Conservation (phyloP, 1,140 invertebrate species). For the Sycophaga agraensis region DNA sequence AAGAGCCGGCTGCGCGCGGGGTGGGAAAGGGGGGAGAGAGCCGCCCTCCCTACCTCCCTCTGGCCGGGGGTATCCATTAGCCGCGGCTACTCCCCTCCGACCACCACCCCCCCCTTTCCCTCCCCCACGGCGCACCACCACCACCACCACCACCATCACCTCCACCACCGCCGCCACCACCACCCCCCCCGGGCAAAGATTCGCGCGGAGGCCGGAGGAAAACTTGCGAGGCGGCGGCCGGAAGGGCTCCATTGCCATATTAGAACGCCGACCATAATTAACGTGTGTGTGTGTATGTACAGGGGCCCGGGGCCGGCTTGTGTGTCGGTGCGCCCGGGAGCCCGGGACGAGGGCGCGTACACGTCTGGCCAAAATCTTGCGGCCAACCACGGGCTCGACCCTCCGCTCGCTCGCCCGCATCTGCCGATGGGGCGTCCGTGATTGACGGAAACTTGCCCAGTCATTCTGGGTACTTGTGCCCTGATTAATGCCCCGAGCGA, state of each 20-base stretch:
- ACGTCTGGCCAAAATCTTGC: background rate
- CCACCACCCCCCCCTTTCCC: no score
- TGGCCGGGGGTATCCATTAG: slow-evolving; percentile 11
- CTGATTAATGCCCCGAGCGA: no score
- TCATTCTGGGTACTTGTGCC: no score
- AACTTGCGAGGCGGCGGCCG: background rate
- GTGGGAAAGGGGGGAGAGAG: no score
- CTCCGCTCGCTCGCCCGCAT: no score
- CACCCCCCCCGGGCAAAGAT: no score
- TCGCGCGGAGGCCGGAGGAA: background rate
- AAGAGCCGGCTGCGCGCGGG: background rate
- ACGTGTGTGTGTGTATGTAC: background rate
- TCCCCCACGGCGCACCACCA: background rate
- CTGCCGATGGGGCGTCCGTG: no score
- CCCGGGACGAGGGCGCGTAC: background rate
- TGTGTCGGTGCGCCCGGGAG: background rate
- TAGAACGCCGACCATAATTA: slow-evolving; percentile 15
- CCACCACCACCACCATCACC: slow-evolving; percentile 9
- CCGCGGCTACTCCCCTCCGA: background rate
- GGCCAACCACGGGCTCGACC: no score
- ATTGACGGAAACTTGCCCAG: no score
- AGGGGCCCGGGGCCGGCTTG: background rate
- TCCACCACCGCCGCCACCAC: background rate
- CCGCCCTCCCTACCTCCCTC: no score
- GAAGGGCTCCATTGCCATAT: background rate